These are phyloP conservation scores for Malthinus flaveolus DNA, from an alignment of 2,888 invertebrate species.

Conservation along the genomic window DNA sequence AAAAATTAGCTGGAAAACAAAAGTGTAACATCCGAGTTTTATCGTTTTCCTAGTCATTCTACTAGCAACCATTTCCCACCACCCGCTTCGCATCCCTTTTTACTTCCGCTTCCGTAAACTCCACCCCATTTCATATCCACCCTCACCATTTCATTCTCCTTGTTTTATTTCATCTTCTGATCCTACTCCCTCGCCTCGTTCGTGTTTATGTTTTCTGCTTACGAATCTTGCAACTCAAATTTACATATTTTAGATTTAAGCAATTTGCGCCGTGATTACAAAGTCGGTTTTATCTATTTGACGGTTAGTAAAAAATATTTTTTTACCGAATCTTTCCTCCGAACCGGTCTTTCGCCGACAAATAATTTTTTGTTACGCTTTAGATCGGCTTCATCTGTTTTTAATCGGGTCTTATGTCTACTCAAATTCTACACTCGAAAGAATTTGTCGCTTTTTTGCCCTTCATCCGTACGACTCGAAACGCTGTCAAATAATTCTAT, in stretches of 20 bases:
- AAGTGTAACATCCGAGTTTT: slow-evolving; percentile 41
- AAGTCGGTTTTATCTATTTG: slow-evolving; percentile 24
- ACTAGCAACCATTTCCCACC: slow-evolving; percentile 44
- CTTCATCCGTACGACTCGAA: background rate
- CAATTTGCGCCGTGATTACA: slow-evolving; percentile 35
- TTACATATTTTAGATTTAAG: slow-evolving; percentile 54
- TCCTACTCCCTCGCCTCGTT: slow-evolving; percentile 36
- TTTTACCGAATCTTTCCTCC: slow-evolving; percentile 35
- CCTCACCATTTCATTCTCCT: slow-evolving; percentile 56
- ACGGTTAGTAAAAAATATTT: slow-evolving; percentile 26
- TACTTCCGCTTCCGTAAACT: slow-evolving; percentile 64
- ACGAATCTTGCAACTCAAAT: slow-evolving; percentile 48
- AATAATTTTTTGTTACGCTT: slow-evolving; percentile 29
- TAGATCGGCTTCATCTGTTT: slow-evolving; percentile 33
- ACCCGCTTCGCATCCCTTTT: slow-evolving; percentile 56
- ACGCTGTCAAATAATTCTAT: slow-evolving; percentile 22
- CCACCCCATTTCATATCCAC: slow-evolving; percentile 57
- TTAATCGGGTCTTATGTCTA: slow-evolving; percentile 37
- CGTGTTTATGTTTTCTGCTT: slow-evolving; percentile 42
- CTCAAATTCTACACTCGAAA: slow-evolving; percentile 33
- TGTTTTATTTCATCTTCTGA: slow-evolving; percentile 57
- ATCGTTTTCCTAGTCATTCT: slow-evolving; percentile 32
- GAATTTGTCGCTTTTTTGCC: slow-evolving; percentile 31
- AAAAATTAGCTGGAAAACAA: slow-evolving; percentile 44
- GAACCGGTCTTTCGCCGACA: slow-evolving; percentile 22